Evolutionary conservation across 2,888 invertebrate species (phyloP), one percentile per base, ranked within the genome.

Genomic region (Formica aserva): DNA sequence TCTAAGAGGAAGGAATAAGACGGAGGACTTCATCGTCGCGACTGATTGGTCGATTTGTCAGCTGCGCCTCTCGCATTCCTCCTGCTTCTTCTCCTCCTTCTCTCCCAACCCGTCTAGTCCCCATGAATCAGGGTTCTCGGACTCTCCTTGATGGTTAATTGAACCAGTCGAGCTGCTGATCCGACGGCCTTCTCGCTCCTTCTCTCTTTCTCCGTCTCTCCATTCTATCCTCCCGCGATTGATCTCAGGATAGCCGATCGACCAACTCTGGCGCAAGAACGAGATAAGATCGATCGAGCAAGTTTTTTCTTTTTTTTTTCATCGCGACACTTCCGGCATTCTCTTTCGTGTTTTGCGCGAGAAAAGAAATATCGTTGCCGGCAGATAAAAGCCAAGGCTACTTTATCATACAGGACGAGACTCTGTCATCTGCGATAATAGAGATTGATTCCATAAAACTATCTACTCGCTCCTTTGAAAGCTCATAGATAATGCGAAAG

Each of bases 1-100:
- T 85, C 87, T 84, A 85, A 88, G 75, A 90, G 89, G 92, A 91
- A 82, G 84, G 86, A 86, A 89, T 92, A 93, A 93, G 93, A 93
- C 91, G 90, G 89, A 93, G 88, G 91, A 93, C 93, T 94, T 93
- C 92, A 93, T 93, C 93, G 91, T 91, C 90, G 89, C 92, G 90
- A 93, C 92, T 94, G 93, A 94, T 94, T 93, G 93, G 91, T 89
- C 93, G 92, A 93, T 94, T 93, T 92, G 92, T 94, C 93, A 93
- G 90, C 87, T 88, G 71, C 52, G 57, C 41, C 26, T 45, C 71
- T 22, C 55, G 57, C 82, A 80, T 69, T 62, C 48, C 38, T 62
- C 22, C 78, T 69, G 85, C 62, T 63, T 55, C 69, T 55, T 80
- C 84, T 82, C 78, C 52, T 22, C 8, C 26, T 26, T 22, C 67